Base-by-base conservation (phyloP, 2,113 vertebrate species). In the Dolichallabes microphthalmus region DNA sequence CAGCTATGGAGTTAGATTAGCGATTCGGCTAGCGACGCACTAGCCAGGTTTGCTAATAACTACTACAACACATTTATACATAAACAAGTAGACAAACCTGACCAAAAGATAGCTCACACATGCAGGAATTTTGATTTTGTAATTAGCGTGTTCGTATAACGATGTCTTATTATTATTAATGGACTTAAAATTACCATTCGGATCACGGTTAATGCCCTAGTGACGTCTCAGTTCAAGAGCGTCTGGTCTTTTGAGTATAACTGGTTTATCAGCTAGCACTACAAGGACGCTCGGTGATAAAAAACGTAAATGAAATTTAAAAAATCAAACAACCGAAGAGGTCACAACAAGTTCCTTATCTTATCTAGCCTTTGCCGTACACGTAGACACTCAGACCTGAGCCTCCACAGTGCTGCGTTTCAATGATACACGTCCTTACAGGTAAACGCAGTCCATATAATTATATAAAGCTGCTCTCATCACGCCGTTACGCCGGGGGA, bases 391-490 rank as follows among this genome's bases (percentile, higher is more conserved):
- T 55, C 50, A 73, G 4, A 75, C 22, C 8, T 4, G 20, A 45
- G 32, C n/a, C 22, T 39, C 63, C 27, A 64, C 45, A 63, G 2
- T 17, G 68, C 17, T 27, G 68, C n/a, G 58, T 20, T 69, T 12
- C 55, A 11, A 66, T 20, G 5, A 14, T 13, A 61, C 22, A 50
- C 88, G 83, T 61, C 55, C 53, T 27, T 68, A 83, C 86, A 85
- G 58, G 80, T 80, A 68, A 83, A 52, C 69, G 20, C 32, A 63
- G 60, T 60, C 63, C 53, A 73, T 84, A 61, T 89, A 83, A 88
- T 90, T 88, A 90, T 60, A 73, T 11, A 80, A 71, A 83, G 74
- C 68, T 78, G 79, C 45, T 82, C 85, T 61, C 68, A 89, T 85
- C 85, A 85, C 74, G 87, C 76, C 85, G 60, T 85, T 85, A 88